Percentiles rank a stretch among this genome's conserved stretches.
Conservation (phyloP, 2,113 vertebrate species). For the Nerophis ophidion region DNA sequence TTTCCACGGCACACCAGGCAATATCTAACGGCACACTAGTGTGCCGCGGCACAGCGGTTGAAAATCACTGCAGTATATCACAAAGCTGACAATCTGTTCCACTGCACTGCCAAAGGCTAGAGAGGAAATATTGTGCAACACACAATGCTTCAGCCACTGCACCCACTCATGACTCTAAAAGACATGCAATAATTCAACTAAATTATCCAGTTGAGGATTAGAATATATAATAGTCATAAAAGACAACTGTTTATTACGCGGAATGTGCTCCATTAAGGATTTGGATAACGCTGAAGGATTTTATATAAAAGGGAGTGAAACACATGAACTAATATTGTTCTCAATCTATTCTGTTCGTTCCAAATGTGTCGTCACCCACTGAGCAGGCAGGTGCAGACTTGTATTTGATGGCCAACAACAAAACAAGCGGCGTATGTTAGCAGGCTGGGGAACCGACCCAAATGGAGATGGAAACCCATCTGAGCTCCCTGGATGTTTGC, state of each 20-base stretch:
- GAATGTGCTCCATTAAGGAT: background rate
- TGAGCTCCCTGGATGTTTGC: conserved; percentile 23
- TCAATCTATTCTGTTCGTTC: background rate
- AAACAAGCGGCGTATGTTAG: conserved; percentile 8
- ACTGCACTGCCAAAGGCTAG: conserved; percentile 42
- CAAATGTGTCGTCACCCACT: conserved; percentile 23
- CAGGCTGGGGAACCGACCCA: conserved; percentile 6
- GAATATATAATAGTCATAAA: background rate
- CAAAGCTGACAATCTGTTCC: conserved; percentile 55
- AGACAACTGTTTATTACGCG: background rate
- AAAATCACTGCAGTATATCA: too few relatives aligned
- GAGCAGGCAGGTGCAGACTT: conserved; percentile 27
- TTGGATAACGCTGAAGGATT: background rate
- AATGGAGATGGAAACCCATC: conserved; percentile 21
- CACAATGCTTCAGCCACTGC: background rate
- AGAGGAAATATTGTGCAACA: conserved; percentile 44
- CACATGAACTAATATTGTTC: conserved; percentile 4
- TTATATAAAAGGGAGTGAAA: background rate
- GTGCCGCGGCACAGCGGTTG: too few relatives aligned
- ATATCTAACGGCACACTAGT: too few relatives aligned
- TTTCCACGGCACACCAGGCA: too few relatives aligned
- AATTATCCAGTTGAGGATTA: conserved; percentile 10
- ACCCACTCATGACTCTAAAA: conserved; percentile 5
- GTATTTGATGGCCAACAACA: conserved; percentile 11
- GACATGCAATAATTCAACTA: conserved; percentile 9